Base-by-base conservation (phyloP, 2,113 vertebrate genomes). In the Triplophysa tibetana region DNA sequence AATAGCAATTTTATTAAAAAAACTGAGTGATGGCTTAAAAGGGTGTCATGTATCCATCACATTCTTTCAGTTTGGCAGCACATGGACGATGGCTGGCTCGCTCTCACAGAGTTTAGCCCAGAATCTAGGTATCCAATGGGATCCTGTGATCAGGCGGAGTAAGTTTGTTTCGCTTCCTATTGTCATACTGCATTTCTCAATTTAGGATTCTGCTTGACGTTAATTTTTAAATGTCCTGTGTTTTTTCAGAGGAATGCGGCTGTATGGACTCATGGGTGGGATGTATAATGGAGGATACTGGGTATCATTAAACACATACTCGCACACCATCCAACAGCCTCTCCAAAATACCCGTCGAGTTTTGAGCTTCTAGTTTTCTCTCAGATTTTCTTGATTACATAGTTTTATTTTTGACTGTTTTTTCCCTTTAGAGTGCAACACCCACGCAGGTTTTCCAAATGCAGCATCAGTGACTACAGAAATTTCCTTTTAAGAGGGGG, bases 61-160 rank as follows among this genome's bases (percentile, higher is more conserved):
- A 85, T 88, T 80, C 86, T 84, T 84, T 85, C 92, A 99, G 98
- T 98, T 97, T 79, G 96, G 94, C 82, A 92, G 90, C 83, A 91
- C 93, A 76, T 93, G 93, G 93, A 91, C 95, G 77, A 97, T 97
- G 95, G 95, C 95, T 69, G 92, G 91, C 84, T 94, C 94, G 62
- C 87, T 99, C 54, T 95, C 95, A 14, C 97, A 99, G 89, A 97
- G 96, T 86, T 91, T 98, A 89, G 97, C 96, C 83, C 97, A 98
- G 91, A 99, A 99, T 90, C 91, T 99, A 78, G 98, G 96, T 79
- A 97, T 99, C 90, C 98, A 98, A 17, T 99, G 96, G 98, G 96
- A 99, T 83, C 97, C 97, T 14, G 93, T 94, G 78, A 88, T 91
- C 78, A 94, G 94, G 88, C 97, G 96, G 88, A 99, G 98, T 99